Conservation (phyloP, 2,113 vertebrate species). For the Morone saxatilis region DNA sequence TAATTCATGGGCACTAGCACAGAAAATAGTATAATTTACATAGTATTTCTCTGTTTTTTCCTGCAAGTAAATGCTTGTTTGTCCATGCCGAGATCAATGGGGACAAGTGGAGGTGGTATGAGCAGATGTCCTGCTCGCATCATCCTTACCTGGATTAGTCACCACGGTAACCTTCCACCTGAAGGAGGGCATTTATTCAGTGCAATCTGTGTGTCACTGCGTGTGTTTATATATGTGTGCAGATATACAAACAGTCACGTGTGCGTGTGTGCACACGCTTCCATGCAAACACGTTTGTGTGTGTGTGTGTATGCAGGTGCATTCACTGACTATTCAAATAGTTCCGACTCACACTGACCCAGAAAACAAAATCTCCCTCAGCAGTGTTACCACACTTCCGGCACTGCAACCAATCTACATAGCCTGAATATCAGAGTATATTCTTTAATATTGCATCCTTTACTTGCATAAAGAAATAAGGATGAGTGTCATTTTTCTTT, state of each 20-base stretch:
- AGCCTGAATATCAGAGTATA: neutral
- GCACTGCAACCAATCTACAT: neutral
- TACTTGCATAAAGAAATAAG: neutral
- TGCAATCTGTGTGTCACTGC: slow-evolving; percentile 50
- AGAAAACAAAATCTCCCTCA: slow-evolving; percentile 35
- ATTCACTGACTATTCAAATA: slow-evolving; percentile 77
- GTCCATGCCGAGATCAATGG: slow-evolving; percentile 46
- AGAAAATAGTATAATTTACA: neutral
- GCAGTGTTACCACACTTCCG: slow-evolving; percentile 6
- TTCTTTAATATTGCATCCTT: neutral
- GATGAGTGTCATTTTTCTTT: neutral
- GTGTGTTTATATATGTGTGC: slow-evolving; percentile 28
- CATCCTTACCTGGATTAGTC: slow-evolving; percentile 85
- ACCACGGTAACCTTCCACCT: slow-evolving; percentile 82
- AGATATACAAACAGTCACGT: slow-evolving; percentile 31
- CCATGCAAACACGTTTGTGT: slow-evolving; percentile 42
- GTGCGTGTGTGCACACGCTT: slow-evolving; percentile 19
- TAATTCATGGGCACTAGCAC: neutral
- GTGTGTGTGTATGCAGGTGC: slow-evolving; percentile 48
- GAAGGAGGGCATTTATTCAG: slow-evolving; percentile 80
- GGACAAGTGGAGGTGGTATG: slow-evolving; percentile 59
- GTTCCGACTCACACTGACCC: slow-evolving; percentile 54
- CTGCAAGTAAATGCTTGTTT: slow-evolving; percentile 40
- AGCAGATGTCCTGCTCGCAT: slow-evolving; percentile 85
- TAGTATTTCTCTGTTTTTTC: slow-evolving; percentile 6